A percentile compares a stretch with the other conserved stretches of the same genome.
phyloP scores from a whole-genome alignment of 1,140 invertebrate genomes.

The Colletes gigas region DNA sequence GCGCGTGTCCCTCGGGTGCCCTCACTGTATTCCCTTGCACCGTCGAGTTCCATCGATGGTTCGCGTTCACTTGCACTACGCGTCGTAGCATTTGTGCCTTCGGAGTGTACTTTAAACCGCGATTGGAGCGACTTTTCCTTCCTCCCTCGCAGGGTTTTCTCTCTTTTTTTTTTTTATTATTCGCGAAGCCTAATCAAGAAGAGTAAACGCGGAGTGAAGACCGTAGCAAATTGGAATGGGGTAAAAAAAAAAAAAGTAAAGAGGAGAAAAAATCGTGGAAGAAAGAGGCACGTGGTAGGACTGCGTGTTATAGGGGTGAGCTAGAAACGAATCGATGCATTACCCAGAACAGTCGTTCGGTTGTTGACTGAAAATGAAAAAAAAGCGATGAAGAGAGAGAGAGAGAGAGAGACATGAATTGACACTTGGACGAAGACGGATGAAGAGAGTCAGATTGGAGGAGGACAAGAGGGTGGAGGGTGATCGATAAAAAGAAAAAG shows the following conservation, averaged over 20 bases:
- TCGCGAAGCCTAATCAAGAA: conserved; percentile 80
- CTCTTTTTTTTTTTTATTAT: conserved; percentile 40
- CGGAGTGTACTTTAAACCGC: conserved; percentile 33
- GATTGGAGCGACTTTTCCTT: conserved; percentile 31
- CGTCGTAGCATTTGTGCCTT: conserved; percentile 45
- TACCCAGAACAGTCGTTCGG: conserved; percentile 72
- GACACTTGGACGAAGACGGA: conserved; percentile 50
- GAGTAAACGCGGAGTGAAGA: conserved; percentile 78
- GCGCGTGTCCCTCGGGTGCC: conserved; percentile 28
- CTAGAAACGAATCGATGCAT: conserved; percentile 76
- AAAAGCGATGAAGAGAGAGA: conserved; percentile 30
- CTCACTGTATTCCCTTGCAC: conserved; percentile 21
- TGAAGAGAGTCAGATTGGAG: conserved; percentile 34
- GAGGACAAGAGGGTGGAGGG: conserved; percentile 6
- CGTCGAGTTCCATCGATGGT: background rate
- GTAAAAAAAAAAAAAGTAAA: background rate
- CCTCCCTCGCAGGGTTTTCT: conserved; percentile 35
- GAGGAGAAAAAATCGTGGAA: conserved; percentile 42
- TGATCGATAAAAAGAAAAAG: conserved; percentile 45
- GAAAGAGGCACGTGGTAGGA: conserved; percentile 53
- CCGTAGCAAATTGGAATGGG: conserved; percentile 38
- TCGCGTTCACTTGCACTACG: conserved; percentile 12
- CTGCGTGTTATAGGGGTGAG: conserved; percentile 64
- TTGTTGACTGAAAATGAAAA: conserved; percentile 70
- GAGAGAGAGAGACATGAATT: conserved; percentile 22